Base-by-base conservation (phyloP, 2,888 invertebrate genomes). In the Sarcophaga rosellei region DNA sequence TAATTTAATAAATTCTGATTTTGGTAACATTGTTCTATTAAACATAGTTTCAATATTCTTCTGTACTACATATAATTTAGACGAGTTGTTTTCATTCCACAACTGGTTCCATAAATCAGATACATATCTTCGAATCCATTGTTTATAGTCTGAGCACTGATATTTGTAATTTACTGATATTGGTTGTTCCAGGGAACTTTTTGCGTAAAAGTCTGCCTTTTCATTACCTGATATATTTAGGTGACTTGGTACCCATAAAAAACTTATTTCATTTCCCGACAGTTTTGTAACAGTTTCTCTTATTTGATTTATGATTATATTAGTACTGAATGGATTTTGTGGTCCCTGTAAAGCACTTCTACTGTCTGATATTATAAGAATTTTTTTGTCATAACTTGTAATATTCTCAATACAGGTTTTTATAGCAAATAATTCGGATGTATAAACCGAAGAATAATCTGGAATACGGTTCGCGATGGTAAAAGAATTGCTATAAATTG, bases 401-500 rank as follows among this genome's bases (percentile, higher is more conserved):
- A 72, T 20, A 57, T 73, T 57, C 47, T 73, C 73, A 53, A 73
- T 47, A 59, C 73, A 59, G 17, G 73, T 59, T 63, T 63, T 25
- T 63, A 63, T 63, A 12, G 63, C 63, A 11, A 63, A 15, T 63
- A 63, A 23, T 23, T 73, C 59, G 21, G 17, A 45, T 17, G 25
- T 73, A 35, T 73, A 73, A 12, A 73, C 44, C n/a, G 73, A 73
- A 11, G 73, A 61, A 59, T 53, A 73, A 61, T 73, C 25, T 35
- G 3, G 25, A 61, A 73, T 35, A 59, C 73, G 73, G 11, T 73
- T 59, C n/a, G 61, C 20, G 10, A 61, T 61, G 4, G 35, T 17
- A 12, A 73, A 15, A 23, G n/a, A 20, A 3, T 63, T 11, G 21
- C 23, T 23, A 25, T 23, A 23, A 12, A 63, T 21, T 63, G 61